Percentiles rank a stretch among this genome's conserved stretches.
Evolutionary conservation across 2,888 invertebrate species (phyloP).

Genomic region (Pollenia angustigena): DNA sequence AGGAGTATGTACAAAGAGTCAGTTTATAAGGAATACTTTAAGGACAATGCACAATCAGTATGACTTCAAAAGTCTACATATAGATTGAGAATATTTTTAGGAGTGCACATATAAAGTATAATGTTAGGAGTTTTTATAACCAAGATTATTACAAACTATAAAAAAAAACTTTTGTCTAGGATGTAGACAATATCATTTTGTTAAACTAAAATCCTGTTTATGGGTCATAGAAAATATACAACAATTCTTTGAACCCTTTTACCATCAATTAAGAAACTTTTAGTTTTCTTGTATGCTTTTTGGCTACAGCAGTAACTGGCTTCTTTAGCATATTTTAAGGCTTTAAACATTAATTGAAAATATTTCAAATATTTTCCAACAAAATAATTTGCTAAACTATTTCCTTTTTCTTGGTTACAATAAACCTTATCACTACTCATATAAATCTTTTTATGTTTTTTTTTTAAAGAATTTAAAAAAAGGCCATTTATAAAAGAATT

Average conservation of each 20-base stretch:
- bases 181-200: not conserved
- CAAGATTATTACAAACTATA: not conserved
- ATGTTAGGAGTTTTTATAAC: not conserved
- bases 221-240: not conserved
- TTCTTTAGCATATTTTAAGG: too few species aligned
- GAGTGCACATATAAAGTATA: not conserved
- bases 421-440: constrained; percentile 5
- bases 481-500: constrained; percentile 9
- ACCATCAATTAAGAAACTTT: too few species aligned
- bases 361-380: not conserved
- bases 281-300: too few species aligned
- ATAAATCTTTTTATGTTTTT: constrained; percentile 26
- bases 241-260: not conserved
- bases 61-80: too few species aligned
- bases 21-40: too few species aligned
- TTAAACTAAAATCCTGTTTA: constrained; percentile 5
- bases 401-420: not conserved
- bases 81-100: too few species aligned
- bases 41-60: too few species aligned
- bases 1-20: too few species aligned
- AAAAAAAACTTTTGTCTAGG: not conserved
- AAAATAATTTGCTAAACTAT: constrained; percentile 2
- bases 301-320: too few species aligned
- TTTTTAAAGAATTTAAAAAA: constrained; percentile 7
- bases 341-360: constrained; percentile 6